Evolutionary conservation across 1,140 invertebrate species (phyloP).

Genomic region (Hesperophylax magnus): DNA sequence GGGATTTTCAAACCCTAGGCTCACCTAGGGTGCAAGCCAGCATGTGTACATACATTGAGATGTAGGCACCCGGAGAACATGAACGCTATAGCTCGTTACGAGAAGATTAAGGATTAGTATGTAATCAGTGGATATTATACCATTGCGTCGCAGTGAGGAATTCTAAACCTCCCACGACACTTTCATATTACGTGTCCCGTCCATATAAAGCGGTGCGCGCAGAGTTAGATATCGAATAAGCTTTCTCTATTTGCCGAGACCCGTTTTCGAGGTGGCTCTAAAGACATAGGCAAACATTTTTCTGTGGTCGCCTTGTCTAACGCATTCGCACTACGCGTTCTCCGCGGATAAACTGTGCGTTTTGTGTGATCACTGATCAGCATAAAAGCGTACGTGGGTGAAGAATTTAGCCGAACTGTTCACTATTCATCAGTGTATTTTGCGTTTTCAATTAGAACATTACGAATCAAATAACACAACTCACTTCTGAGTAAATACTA

Average conservation of each 20-base stretch:
- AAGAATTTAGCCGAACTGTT: too few relatives aligned
- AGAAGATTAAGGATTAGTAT: not conserved
- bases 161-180: conserved; percentile 27
- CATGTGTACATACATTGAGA: too few relatives aligned
- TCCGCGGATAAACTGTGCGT: not conserved
- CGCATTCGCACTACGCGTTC: conserved; percentile 10
- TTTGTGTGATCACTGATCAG: not conserved
- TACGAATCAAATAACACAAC: too few relatives aligned
- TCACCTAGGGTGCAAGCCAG: too few relatives aligned
- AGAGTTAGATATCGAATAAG: conserved; percentile 25
- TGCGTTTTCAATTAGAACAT: too few relatives aligned
- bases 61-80: too few relatives aligned
- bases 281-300: conserved; percentile 36
- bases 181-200: conserved; percentile 34
- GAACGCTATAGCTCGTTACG: too few relatives aligned
- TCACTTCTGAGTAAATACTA: too few relatives aligned
- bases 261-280: conserved; percentile 31
- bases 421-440: too few relatives aligned
- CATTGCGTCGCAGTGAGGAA: not conserved
- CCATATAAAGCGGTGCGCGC: conserved; percentile 32
- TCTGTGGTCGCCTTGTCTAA: not conserved
- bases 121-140: conserved; percentile 18
- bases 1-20: too few relatives aligned
- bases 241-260: conserved; percentile 42
- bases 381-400: too few relatives aligned